Base-by-base conservation (phyloP, 1,140 invertebrate species). In the Drosophila sulfurigaster region DNA sequence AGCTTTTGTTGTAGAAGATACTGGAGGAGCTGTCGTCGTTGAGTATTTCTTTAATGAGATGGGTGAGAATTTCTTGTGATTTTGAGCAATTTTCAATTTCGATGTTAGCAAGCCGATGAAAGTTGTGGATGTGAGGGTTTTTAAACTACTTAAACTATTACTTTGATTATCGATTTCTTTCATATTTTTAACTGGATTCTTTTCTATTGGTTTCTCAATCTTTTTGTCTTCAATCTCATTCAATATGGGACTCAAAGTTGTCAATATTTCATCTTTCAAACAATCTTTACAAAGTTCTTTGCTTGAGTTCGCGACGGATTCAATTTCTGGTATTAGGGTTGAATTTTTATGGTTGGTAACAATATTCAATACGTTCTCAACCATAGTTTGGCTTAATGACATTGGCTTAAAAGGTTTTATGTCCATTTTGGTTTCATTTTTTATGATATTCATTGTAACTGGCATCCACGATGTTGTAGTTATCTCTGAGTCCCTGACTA, bases 21-120 rank as follows among this genome's bases (percentile, higher is more conserved):
- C 30, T 15, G 54, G 13, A 57, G 30, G 32, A 38, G 15, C 0
- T 10, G n/a, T 25, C 3, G 11, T 15, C 1, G 16, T 10, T 32
- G 30, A 32, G 38, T 16, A 11, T 58, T 52, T 57, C 5, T 32
- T 41, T 16, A 52, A 49, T 5, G 25, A n/a, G 32, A 56, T 16
- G 1, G 15, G 7, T 2, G 10, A 10, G 43, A 38, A 46, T 35
- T 59, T 60, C 7, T 35, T 70, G 15, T 70, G 28, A 3, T 38
- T 43, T 10, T 60, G 56, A 15, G 57, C 43, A 13, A 46, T 15
- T 38, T 67, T 65, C 8, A 51, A 8, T 54, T 58, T 62, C 5
- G 35, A 11, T 1, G 35, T 8, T 1, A 49, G 10, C 1, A 59
- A 30, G 16, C 13, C 52, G 8, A 30, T 43, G 4, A 56, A 56